Evolutionary conservation across 2,797 vertebrate species (phyloP), one percentile per base, ranked within the genome.

Genomic region (Diceros bicornis): DNA sequence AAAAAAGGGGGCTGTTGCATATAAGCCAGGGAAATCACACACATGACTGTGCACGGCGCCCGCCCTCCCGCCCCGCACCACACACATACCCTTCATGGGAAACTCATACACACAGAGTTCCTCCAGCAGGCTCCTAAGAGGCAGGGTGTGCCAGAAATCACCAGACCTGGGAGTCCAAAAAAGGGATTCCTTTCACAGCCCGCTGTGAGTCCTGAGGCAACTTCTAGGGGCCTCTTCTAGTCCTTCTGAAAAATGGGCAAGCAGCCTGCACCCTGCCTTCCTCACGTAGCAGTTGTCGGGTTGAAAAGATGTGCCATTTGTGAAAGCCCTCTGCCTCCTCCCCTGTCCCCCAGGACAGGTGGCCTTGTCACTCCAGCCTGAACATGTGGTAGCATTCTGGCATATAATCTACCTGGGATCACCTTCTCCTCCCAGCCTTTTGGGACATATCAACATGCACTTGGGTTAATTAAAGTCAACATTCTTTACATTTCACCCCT

Each of bases 401-500:
- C 89, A 16, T 59, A 44, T 92, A 96, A 98, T 96, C 97, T 97
- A 78, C 71, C 97, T 96, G 91, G 97, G 97, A 61, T 95, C 92
- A 57, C 94, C 96, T 87, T 97, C 96, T 97, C 89, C 95, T 17
- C 91, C n/a, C 87, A 62, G 94, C 94, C 92, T 96, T 96, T 93
- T 78, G 64, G 95, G 94, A 96, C 74, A 66, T 87, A 98, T 79
- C 93, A 90, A 68, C 52, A 79, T n/a, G 66, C 91, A 87, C 94
- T 94, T 86, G 93, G 84, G 96, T 95, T 98, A 98, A 98, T 97
- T 97, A 97, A 98, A 98, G 97, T 95, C 95, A 97, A 94, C 96
- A 94, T 97, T 98, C 97, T 87, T 97, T 89, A 95, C 88, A 82
- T 96, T 97, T 98, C 97, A 97, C 50, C 85, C 86, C 92, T 97